Conservation (phyloP, 2,888 invertebrate species). For the Eretmocerus hayati region DNA sequence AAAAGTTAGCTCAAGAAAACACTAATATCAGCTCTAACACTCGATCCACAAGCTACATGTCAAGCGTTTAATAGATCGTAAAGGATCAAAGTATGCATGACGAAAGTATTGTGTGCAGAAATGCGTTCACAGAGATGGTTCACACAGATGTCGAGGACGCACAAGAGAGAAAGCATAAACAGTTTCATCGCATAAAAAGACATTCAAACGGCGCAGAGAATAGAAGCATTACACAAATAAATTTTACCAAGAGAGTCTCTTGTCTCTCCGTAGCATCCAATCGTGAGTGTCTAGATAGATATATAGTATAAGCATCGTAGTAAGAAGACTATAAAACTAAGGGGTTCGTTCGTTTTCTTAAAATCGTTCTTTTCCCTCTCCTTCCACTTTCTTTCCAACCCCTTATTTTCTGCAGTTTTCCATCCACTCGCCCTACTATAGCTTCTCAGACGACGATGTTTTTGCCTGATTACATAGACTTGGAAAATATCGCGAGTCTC, state of each 20-base stretch:
- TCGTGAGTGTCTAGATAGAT: conserved; percentile 1
- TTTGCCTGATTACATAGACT: conserved; percentile 16
- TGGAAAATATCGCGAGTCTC: conserved; percentile 6
- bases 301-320: neutral
- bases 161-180: neutral
- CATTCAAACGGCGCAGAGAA: conserved; percentile 3
- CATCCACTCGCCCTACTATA: neutral
- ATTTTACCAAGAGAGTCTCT: conserved; percentile 4
- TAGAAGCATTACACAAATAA: conserved; percentile 5
- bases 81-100: too few species aligned
- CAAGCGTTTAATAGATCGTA: too few species aligned
- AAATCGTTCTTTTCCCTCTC: neutral
- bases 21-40: too few species aligned
- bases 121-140: too few species aligned
- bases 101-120: too few species aligned
- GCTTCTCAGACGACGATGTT: conserved; percentile 15
- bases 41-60: too few species aligned
- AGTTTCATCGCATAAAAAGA: neutral
- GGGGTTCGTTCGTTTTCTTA: neutral
- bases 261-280: neutral
- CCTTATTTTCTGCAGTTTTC: neutral
- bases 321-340: neutral
- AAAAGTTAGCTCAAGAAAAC: neutral
- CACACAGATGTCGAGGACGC: too few species aligned
- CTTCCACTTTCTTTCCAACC: neutral